Base-by-base conservation (phyloP, 64 coral and sea anemone species). In the Porites australiensis region DNA sequence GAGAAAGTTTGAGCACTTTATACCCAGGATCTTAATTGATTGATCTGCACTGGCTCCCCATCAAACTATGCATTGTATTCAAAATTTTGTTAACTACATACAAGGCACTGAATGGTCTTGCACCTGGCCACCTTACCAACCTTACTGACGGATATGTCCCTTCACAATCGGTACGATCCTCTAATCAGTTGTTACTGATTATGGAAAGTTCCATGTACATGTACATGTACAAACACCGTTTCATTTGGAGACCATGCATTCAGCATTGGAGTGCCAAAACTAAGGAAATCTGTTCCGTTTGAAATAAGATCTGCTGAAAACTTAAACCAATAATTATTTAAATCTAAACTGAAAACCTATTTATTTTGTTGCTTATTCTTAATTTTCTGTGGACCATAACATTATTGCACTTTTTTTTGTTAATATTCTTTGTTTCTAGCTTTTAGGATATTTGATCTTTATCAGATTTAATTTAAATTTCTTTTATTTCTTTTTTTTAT, bases 301-400 rank as follows among this genome's bases (percentile, higher is more conserved):
- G n/a, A n/a, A 70, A 70, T 70, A 8, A 70, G 67, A 70, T 70
- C 67, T 70, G 67, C 67, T 22, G n/a, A 70, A 70, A 70, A n/a
- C 67, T 70, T 70, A 19, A 23, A 55, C 53, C 0, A 55, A 2
- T n/a, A n/a, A n/a, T n/a, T n/a, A n/a, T 55, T 55, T 55, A 55
- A 55, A 55, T 55, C 53, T 55, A 55, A 55, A 55, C 53, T 55
- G 53, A 55, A 55, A 55, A 55, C 53, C 53, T 55, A 55, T 55
- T 55, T 55, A 55, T 55, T 55, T 55, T 55, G 53, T 55, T 55
- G 10, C 53, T 70, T 22, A 22, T 70, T 19, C 67, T 37, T 70
- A 44, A 0, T 44, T 70, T 70, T 22, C 67, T 70, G 18, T 70
- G 67, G 67, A 22, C 21, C 8, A 6, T 70, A 8, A 70, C 67